Conservation (phyloP, 2,888 invertebrate species). For the Noctua janthina region DNA sequence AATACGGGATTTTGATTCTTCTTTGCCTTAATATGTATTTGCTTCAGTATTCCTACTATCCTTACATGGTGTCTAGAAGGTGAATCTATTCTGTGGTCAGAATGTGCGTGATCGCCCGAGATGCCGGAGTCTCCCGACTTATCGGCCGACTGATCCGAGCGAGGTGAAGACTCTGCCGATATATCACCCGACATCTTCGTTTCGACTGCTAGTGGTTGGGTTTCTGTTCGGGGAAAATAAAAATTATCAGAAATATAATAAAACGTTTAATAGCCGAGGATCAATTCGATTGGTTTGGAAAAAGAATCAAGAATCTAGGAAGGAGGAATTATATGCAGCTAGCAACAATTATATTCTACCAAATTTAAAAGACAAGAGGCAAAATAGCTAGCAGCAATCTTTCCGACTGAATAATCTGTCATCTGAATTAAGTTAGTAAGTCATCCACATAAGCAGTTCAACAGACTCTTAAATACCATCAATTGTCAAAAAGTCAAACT, state of each 20-base stretch:
- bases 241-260: background rate
- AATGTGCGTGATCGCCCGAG: constrained; percentile 92
- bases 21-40: background rate
- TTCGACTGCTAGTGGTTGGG: constrained; percentile 85
- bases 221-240: constrained; percentile 73
- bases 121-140: constrained; percentile 96
- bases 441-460: background rate
- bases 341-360: background rate
- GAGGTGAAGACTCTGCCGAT: constrained; percentile 83
- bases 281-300: background rate
- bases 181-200: constrained; percentile 87
- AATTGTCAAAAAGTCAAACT: background rate
- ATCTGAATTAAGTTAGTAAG: too few species aligned
- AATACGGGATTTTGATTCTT: background rate
- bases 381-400: background rate
- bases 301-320: fast-evolving
- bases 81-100: constrained; percentile 88
- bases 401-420: background rate
- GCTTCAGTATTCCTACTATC: background rate
- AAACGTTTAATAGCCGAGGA: background rate
- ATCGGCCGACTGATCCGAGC: constrained; percentile 90
- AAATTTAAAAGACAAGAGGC: too few species aligned
- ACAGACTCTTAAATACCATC: background rate
- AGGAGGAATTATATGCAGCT: background rate
- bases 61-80: constrained; percentile 83